phyloP scores from a whole-genome alignment of 2,888 invertebrate species.

The Drosophila monieri region DNA sequence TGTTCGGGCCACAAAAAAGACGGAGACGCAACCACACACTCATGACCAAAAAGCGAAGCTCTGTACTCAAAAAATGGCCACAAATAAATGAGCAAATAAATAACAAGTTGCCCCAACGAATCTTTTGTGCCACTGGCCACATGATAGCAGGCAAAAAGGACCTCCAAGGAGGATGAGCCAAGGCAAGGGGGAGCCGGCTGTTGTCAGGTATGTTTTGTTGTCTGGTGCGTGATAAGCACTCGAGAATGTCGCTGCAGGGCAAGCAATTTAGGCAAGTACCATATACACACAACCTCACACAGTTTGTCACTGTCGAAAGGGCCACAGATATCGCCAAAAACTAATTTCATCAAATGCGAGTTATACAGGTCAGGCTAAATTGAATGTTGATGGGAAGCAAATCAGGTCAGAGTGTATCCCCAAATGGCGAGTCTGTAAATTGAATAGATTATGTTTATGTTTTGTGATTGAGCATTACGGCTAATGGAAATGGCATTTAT shows the following conservation, averaged over 20 bases:
- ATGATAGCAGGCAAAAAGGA: conserved; percentile 1
- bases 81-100: conserved; percentile 70
- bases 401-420: conserved; percentile 14
- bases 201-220: conserved; percentile 28
- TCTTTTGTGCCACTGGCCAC: conserved; percentile 27
- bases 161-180: background rate
- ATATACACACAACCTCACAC: conserved; percentile 3
- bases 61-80: conserved; percentile 40
- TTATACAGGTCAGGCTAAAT: conserved; percentile 50
- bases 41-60: conserved; percentile 25
- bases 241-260: conserved; percentile 29
- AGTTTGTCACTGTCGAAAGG: conserved; percentile 35
- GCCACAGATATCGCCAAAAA: conserved; percentile 48
- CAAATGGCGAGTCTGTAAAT: background rate
- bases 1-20: conserved; percentile 52
- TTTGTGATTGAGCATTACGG: background rate
- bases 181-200: background rate
- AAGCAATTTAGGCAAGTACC: conserved; percentile 30
- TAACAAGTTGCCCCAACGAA: conserved; percentile 46
- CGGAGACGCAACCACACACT: background rate
- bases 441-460: conserved; percentile 13
- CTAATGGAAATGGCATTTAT: conserved; percentile 4
- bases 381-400: conserved; percentile 36
- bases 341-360: conserved; percentile 64
- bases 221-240: conserved; percentile 41